Evolutionary conservation across 1,140 invertebrate species (phyloP).

Genomic region (Drosophila ironensis): DNA sequence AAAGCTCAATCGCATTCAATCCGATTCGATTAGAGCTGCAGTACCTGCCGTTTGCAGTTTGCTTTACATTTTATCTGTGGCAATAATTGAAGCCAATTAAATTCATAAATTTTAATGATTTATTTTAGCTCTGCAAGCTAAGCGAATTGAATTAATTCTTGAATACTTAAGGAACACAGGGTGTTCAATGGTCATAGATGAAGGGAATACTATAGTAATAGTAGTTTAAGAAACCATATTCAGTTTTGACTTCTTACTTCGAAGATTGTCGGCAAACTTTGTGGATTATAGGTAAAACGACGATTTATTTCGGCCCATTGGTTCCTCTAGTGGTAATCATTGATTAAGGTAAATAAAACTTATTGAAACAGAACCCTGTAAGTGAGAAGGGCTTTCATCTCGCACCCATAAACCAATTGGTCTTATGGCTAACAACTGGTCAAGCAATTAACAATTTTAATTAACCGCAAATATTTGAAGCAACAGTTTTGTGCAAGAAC

Average conservation of each 20-base stretch:
- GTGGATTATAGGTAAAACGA: too few relatives aligned
- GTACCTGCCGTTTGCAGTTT: constrained; percentile 27
- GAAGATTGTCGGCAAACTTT: too few relatives aligned
- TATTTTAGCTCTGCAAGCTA: constrained; percentile 65
- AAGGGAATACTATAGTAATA: too few relatives aligned
- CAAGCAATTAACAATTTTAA: constrained; percentile 57
- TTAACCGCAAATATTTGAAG: constrained; percentile 69
- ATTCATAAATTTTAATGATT: constrained; percentile 80
- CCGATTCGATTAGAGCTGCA: constrained; percentile 28
- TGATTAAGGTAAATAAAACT: too few relatives aligned
- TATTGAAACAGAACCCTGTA: constrained; percentile 35
- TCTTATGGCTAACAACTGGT: constrained; percentile 27
- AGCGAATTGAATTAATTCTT: constrained; percentile 58
- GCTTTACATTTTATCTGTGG: constrained; percentile 61
- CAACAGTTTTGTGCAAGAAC: constrained; percentile 70
- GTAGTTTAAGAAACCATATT: too few relatives aligned
- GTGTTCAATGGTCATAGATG: too few relatives aligned
- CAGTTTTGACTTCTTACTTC: too few relatives aligned
- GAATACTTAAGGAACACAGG: constrained; percentile 36
- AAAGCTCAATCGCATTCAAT: constrained; percentile 8
- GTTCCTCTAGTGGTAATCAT: too few relatives aligned
- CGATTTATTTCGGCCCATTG: too few relatives aligned
- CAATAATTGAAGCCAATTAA: constrained; percentile 76
- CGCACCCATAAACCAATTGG: constrained; percentile 33
- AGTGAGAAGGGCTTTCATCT: constrained; percentile 16